These are phyloP conservation scores for Nysson spinosus DNA, from an alignment of 2,888 invertebrate species.

Conservation along the genomic window DNA sequence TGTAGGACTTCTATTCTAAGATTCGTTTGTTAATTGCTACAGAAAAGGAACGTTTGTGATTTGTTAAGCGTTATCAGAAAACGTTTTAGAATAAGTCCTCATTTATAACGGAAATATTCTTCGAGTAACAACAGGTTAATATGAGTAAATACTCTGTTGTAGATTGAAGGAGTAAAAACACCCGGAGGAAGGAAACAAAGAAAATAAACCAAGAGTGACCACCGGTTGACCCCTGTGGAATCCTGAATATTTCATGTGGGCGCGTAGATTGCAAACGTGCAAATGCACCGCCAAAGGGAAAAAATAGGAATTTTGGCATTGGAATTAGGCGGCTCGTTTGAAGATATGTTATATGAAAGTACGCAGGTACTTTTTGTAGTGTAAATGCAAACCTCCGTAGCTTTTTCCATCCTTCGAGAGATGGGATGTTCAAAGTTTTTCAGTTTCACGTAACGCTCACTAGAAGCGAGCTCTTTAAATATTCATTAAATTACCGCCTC, in stretches of 20 bases:
- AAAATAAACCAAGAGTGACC: neutral
- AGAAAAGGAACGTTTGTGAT: no score
- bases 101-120: no score
- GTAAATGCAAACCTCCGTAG: conserved; percentile 36
- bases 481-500: no score
- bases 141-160: conserved; percentile 2
- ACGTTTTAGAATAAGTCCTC: no score
- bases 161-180: neutral
- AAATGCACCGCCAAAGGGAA: neutral
- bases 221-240: neutral
- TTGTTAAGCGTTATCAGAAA: no score
- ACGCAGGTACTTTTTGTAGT: conserved; percentile 45
- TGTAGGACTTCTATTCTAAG: no score
- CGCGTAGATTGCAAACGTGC: neutral
- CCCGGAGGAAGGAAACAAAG: neutral
- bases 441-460: conserved; percentile 40
- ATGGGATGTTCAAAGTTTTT: conserved; percentile 42
- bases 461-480: conserved; percentile 23
- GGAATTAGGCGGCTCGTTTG: conserved; percentile 25
- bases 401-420: conserved; percentile 11
- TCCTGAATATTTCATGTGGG: conserved; percentile 1
- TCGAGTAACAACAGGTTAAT: no score
- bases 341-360: conserved; percentile 36
- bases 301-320: conserved; percentile 5
- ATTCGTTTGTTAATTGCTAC: no score